Conservation (phyloP, 1,140 invertebrate species). For the Dendrolimus kikuchii region DNA sequence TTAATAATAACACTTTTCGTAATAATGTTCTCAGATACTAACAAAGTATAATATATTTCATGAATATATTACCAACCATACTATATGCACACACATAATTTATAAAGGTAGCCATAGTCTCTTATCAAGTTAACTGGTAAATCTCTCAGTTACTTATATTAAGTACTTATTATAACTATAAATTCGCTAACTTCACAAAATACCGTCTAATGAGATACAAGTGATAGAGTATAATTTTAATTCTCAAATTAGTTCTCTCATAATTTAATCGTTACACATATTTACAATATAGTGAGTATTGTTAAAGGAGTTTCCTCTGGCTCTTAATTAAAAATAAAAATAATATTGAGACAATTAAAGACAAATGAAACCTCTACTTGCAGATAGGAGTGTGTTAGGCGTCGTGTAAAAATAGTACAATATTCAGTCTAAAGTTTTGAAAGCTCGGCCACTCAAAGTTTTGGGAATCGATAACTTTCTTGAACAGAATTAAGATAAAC, state of each 20-base stretch:
- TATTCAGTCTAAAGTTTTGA: too few species aligned
- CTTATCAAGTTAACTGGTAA: conserved; percentile 65
- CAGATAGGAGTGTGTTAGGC: too few species aligned
- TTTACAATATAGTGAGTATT: conserved; percentile 68
- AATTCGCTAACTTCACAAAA: conserved; percentile 68
- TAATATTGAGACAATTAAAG: too few species aligned
- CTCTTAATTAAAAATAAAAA: conserved; percentile 21
- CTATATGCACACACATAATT: conserved; percentile 49
- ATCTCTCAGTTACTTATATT: conserved; percentile 59
- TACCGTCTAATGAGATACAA: conserved; percentile 71
- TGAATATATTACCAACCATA: conserved; percentile 68
- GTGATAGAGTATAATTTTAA: conserved; percentile 59
- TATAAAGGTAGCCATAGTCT: conserved; percentile 62
- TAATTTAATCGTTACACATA: conserved; percentile 35
- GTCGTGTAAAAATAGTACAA: too few species aligned
- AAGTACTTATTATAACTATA: conserved; percentile 56
- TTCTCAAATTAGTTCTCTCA: conserved; percentile 46
- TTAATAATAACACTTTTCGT: conserved; percentile 36
- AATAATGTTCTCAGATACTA: conserved; percentile 55
- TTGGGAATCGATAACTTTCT: too few species aligned
- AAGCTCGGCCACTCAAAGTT: too few species aligned
- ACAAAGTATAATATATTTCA: conserved; percentile 64
- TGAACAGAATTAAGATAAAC: too few species aligned
- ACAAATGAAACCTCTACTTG: too few species aligned
- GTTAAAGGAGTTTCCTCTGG: conserved; percentile 44